Base-by-base conservation (phyloP, 2,113 vertebrate genomes). In the Pedionomus torquatus region DNA sequence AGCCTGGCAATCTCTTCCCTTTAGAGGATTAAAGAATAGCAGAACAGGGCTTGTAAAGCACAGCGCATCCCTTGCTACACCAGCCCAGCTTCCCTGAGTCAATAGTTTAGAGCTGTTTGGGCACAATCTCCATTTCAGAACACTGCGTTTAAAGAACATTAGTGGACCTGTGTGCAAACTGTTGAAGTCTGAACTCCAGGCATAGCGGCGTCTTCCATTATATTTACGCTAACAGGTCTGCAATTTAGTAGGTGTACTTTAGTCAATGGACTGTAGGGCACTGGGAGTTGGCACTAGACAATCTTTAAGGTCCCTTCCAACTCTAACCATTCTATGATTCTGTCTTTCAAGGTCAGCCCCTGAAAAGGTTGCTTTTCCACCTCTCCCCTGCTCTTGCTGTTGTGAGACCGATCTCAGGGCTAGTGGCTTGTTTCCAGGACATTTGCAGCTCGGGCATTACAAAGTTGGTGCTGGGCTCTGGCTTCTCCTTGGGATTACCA, bases 321-420 rank as follows among this genome's bases (percentile, higher is more conserved):
- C 24, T 37, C 24, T 61, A 61, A 39, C 60, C 35, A 39, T 61
- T 39, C 58, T 25, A 26, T 37, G 57, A 16, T 58, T 58, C 57
- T 58, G 21, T 77, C 48, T 63, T 58, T 51, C 24, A 41, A 83
- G 18, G 21, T 55, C 68, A 77, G 41, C 16, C 21, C 30, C 30
- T 91, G 71, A 19, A 74, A 83, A 79, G 81, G 23, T 14, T 77
- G 49, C 37, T 61, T 7, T 80, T 64, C 23, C 4, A 37, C 19
- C 52, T 39, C 37, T 44, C 61, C 57, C 15, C 17, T 55, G n/a
- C 75, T 63, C 9, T n/a, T 7, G 1, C 21, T 46, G 10, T 63
- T 0, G 0, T 33, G 58, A 77, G 54, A 58, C 17, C 33, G n/a
- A 70, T 44, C 30, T 63, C 2, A 1, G 17, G 26, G 15, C 55